Percentiles rank a stretch among this genome's conserved stretches.
Evolutionary conservation across 2,888 invertebrate genomes (phyloP).

Genomic region (Octonoba sinensis): DNA sequence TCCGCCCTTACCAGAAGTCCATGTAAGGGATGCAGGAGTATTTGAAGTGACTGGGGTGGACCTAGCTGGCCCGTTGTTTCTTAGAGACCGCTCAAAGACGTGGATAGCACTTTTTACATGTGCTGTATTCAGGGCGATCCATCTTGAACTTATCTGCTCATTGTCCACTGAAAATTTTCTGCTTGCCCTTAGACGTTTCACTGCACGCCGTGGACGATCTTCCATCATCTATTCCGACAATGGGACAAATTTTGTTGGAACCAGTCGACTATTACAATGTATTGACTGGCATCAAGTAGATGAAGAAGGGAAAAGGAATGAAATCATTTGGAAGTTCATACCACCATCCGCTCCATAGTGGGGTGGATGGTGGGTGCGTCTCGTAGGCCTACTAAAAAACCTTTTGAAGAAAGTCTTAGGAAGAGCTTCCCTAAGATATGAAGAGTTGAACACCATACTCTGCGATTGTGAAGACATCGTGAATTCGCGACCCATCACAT

Average conservation of each 20-base stretch:
- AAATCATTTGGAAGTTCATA: too few species aligned
- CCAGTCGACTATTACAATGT: background rate
- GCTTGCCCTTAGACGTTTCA: background rate
- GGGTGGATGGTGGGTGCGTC: conserved; percentile 1
- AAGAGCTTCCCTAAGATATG: conserved; percentile 1
- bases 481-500: conserved; percentile 1
- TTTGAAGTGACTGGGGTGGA: conserved; percentile 6
- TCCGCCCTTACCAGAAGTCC: conserved; percentile 9
- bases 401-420: conserved; percentile 14
- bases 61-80: background rate
- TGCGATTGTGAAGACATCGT: too few species aligned
- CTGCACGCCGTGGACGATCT: background rate
- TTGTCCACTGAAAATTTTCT: conserved; percentile 12
- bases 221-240: background rate
- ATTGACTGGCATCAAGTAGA: too few species aligned
- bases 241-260: background rate
- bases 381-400: conserved; percentile 1
- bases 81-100: conserved; percentile 3
- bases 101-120: conserved; percentile 6
- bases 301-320: too few species aligned
- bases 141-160: conserved; percentile 12
- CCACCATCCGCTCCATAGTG: conserved; percentile 1
- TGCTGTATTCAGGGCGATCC: background rate
- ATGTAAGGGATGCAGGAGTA: background rate
- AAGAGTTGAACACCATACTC: too few species aligned